phyloP scores from a whole-genome alignment of 2,797 vertebrate genomes.

The Danio aesculapii region DNA sequence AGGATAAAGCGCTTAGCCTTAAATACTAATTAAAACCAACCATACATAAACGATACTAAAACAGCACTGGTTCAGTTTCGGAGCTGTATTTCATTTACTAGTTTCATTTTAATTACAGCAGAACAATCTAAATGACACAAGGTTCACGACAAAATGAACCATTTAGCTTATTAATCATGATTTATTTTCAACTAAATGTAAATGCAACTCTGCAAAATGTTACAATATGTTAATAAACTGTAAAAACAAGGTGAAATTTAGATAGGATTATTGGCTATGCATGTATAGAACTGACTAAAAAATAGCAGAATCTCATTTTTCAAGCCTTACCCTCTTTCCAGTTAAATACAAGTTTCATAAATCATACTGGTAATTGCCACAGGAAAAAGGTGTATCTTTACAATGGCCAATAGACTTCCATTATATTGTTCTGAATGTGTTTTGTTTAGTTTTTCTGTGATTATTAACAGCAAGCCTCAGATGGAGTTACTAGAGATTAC shows the following conservation, averaged over 20 bases:
- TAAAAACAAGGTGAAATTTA: background rate
- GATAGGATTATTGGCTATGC: background rate
- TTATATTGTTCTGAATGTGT: background rate
- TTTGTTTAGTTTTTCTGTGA: background rate
- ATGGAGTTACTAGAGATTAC: background rate
- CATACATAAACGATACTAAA: background rate
- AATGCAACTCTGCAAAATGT: background rate
- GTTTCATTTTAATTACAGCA: background rate
- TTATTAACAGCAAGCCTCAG: background rate
- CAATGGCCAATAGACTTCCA: background rate
- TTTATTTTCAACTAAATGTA: background rate
- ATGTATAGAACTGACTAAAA: background rate
- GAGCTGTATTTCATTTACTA: background rate
- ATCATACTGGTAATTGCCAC: background rate
- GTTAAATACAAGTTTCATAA: background rate
- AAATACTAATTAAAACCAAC: background rate
- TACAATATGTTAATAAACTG: background rate
- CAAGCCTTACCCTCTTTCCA: background rate
- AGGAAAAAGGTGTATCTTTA: background rate
- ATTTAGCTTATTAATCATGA: background rate
- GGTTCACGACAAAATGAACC: background rate
- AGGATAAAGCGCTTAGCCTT: background rate
- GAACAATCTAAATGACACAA: background rate
- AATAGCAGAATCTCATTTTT: background rate
- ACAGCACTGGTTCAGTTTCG: background rate